Base-by-base conservation (phyloP, 2,888 invertebrate species). In the Limnephilus lunatus region DNA sequence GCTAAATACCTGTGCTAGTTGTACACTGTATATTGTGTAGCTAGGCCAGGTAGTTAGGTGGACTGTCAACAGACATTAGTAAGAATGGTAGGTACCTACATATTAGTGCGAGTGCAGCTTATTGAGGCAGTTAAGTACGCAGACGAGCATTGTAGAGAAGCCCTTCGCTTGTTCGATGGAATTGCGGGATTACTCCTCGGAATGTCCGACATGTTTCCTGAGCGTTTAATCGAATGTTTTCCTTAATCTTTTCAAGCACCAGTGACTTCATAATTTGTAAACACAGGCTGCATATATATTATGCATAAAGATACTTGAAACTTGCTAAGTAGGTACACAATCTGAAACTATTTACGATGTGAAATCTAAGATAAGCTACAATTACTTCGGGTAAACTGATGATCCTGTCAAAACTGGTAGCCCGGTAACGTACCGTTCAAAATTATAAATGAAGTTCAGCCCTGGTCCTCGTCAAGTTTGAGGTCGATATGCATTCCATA, bases 181-280 rank as follows among this genome's bases (percentile, higher is more conserved):
- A 68, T 68, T 68, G 68, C 25, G n/a, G 68, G 68, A 68, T 68
- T 68, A 68, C 68, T 68, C 68, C 68, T 68, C 68, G 25, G 68
- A 68, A 68, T 68, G 68, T 68, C 68, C 68, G 68, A 68, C 68
- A 68, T 68, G 53, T 68, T 68, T 68, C 68, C 68, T 68, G 25
- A 68, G 68, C 68, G 68, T 68, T 68, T 68, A 68, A 68, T 68
- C 68, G 68, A 68, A 68, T 68, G 68, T 68, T 68, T 68, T 68
- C 25, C n/a, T n/a, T 68, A 68, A 68, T 68, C 68, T 68, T 68
- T 68, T 68, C 9, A 25, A n/a, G 68, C 68, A 68, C 25, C 68
- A 25, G 68, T 68, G n/a, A 25, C 25, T 68, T 25, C 68, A 68
- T n/a, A 25, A 68, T 9, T 25, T n/a, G 9, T 68, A 25, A 68